phyloP scores from a whole-genome alignment of 2,113 vertebrate species.

The Callipepla squamata region DNA sequence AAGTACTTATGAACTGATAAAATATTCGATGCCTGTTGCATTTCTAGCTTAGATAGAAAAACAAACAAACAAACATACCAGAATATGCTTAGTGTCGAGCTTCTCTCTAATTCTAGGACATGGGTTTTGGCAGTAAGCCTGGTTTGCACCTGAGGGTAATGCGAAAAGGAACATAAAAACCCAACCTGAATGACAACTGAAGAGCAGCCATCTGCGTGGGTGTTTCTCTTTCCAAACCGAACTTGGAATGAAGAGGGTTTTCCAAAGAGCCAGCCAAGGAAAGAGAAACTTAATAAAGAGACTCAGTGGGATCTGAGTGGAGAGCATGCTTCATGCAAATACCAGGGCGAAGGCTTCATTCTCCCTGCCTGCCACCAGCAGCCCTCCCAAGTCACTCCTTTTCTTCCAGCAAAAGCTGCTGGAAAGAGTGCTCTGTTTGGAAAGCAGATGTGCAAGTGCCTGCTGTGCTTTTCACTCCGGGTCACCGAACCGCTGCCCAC shows the following conservation, averaged over 20 bases:
- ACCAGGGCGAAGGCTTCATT: neutral
- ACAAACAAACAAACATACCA: neutral
- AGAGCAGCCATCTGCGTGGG: slow-evolving; percentile 29
- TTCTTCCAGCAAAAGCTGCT: neutral
- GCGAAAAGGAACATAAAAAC: slow-evolving; percentile 13
- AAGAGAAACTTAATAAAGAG: slow-evolving; percentile 17
- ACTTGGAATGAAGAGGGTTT: neutral
- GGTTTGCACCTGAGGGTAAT: slow-evolving; percentile 27
- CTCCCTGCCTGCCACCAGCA: neutral
- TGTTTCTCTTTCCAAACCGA: slow-evolving; percentile 31
- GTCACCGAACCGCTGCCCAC: neutral
- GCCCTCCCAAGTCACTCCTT: neutral
- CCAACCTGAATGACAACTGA: neutral
- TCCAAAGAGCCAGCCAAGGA: neutral
- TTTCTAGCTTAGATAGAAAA: neutral
- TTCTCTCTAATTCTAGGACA: neutral
- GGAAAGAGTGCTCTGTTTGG: neutral
- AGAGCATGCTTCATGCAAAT: neutral
- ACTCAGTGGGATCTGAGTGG: neutral
- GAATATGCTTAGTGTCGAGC: neutral
- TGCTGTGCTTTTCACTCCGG: neutral
- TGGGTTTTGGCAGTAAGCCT: neutral
- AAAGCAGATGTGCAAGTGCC: neutral
- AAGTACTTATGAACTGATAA: neutral
- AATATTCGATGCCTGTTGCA: neutral